Evolutionary conservation across 1,140 invertebrate genomes (phyloP).

Genomic region (Leguminivora glycinivorella): DNA sequence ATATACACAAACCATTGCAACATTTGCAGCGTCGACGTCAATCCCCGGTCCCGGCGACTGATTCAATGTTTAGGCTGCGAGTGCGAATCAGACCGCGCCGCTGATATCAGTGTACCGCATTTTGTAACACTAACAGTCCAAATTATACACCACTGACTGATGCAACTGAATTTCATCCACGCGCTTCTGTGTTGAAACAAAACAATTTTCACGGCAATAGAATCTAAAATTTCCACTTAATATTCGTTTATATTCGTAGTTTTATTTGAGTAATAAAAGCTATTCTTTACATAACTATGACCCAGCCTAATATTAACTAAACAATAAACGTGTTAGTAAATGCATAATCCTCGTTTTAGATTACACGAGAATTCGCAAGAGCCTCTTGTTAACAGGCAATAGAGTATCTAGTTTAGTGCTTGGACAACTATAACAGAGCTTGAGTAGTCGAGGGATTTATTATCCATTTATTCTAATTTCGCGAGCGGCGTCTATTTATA

Average conservation of each 20-base stretch:
- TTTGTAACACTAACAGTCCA: conserved; percentile 16
- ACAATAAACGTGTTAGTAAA: conserved; percentile 14
- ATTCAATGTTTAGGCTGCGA: conserved; percentile 16
- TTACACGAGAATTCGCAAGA: conserved; percentile 10
- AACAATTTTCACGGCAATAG: background rate
- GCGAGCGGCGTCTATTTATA: conserved; percentile 22
- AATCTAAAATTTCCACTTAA: conserved; percentile 6
- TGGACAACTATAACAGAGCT: background rate
- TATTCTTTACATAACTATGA: conserved; percentile 19
- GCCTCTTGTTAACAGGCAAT: conserved; percentile 18
- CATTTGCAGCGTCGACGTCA: background rate
- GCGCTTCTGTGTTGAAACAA: conserved; percentile 5
- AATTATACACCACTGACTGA: conserved; percentile 17
- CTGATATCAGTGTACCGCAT: background rate
- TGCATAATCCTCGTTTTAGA: conserved; percentile 12
- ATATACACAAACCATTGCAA: conserved; percentile 12
- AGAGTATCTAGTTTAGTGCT: conserved; percentile 12
- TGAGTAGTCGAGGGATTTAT: conserved; percentile 13
- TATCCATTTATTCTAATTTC: conserved; percentile 29
- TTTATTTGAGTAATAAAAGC: conserved; percentile 17
- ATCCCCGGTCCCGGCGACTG: background rate
- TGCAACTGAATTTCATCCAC: conserved; percentile 11
- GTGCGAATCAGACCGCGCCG: background rate
- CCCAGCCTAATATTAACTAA: conserved; percentile 14
- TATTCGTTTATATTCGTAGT: background rate